phyloP scores from a whole-genome alignment of 2,797 vertebrate species.

The Hemibagrus guttatus region DNA sequence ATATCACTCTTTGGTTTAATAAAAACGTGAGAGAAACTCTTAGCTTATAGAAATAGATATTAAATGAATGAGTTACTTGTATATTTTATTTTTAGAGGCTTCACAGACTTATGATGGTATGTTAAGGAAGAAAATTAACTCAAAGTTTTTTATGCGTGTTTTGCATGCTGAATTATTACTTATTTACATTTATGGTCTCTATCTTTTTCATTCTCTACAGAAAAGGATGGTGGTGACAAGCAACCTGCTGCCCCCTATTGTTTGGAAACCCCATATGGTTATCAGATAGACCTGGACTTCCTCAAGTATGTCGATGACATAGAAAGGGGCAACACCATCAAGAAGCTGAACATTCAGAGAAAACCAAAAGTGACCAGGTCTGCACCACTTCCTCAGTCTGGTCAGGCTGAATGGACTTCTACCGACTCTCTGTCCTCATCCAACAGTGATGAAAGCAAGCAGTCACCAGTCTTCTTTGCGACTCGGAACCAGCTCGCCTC shows the following conservation, averaged over 20 bases:
- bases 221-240: constrained; percentile 78
- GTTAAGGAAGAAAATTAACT: constrained; percentile 2
- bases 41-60: neutral
- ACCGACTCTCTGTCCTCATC: constrained; percentile 93
- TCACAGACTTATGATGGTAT: neutral
- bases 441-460: constrained; percentile 91
- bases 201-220: constrained; percentile 26
- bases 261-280: constrained; percentile 97
- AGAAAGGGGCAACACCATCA: constrained; percentile 94
- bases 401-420: constrained; percentile 85
- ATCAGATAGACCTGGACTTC: constrained; percentile 96
- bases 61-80: neutral
- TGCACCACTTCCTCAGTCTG: constrained; percentile 60
- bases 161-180: constrained; percentile 9
- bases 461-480: constrained; percentile 74
- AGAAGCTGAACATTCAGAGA: constrained; percentile 90
- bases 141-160: neutral
- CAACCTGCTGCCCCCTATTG: constrained; percentile 84
- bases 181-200: constrained; percentile 26
- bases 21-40: neutral
- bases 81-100: neutral
- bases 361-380: constrained; percentile 76
- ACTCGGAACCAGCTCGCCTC: constrained; percentile 61
- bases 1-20: neutral
- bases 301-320: constrained; percentile 99